Base-by-base conservation (phyloP, 1,140 invertebrate species). In the Condylostylus longicornis region DNA sequence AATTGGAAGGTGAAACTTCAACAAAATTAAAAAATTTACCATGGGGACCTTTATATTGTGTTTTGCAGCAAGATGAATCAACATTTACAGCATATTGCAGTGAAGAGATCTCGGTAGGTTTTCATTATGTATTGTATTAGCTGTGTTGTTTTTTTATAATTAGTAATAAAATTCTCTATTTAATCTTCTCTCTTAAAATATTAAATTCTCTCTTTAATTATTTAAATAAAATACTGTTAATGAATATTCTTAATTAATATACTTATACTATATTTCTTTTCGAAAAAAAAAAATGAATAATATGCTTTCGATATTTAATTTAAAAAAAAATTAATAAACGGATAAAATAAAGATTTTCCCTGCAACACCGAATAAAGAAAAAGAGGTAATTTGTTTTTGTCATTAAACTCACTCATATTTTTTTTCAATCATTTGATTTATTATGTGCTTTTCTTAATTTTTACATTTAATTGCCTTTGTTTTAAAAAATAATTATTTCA, bases 1-100 rank as follows among this genome's bases (percentile, higher is more conserved):
- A 61, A 55, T 46, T 50, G 9, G 58, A 61, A 28, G 57, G 53
- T 2, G 56, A 60, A 40, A 37, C 54, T 13, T 50, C 53, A 33
- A 50, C 49, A 14, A 39, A 47, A 2, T 46, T 44, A 10, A 56
- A 54, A 33, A 47, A 55, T 5, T 62, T 71, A 38, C 70, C 74
- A 21, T 89, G 83, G 83, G 79, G 85, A 56, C 83, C 84, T 5
- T 77, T 80, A 51, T 89, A 84, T 65, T 86, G 82, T 62, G 83
- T 89, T 18, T 69, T 89, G 37, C 72, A 85, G 27, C 82, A 87
- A 62, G 80, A 86, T 55, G 76, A 86, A 42, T 77, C 81, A 51
- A 82, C 78, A 19, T 75, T 88, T 52, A 86, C 83, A 7, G 77
- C 80, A 25, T 87, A 87, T 57, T 74, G 79, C 43, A 84, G 78